Conservation (phyloP, 2,888 invertebrate genomes). For the Caenorhabditis angaria region DNA sequence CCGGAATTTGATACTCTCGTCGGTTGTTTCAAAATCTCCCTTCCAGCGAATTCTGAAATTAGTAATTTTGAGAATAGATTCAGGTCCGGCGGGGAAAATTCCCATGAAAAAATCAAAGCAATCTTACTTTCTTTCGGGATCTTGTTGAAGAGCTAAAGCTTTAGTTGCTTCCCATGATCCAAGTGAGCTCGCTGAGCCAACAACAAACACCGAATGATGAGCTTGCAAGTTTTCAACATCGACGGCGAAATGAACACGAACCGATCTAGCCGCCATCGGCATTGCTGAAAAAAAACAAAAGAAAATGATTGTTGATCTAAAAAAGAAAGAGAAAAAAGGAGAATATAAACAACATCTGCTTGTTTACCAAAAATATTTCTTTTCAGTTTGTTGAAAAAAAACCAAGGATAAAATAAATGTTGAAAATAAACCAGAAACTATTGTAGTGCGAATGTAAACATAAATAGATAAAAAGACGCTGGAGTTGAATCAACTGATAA, state of each 20-base stretch:
- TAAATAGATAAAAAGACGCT: too few relatives aligned
- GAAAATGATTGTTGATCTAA: neutral
- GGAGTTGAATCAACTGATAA: too few relatives aligned
- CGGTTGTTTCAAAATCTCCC: slow-evolving; percentile 54
- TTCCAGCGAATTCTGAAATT: slow-evolving; percentile 55
- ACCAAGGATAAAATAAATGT: neutral
- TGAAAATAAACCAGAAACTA: neutral
- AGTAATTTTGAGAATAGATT: neutral
- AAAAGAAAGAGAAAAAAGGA: neutral
- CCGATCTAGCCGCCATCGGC: slow-evolving; percentile 39
- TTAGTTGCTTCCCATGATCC: slow-evolving; percentile 63
- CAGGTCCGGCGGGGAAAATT: neutral
- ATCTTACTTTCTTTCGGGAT: slow-evolving; percentile 33
- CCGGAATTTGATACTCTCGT: slow-evolving; percentile 62
- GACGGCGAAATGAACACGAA: slow-evolving; percentile 64
- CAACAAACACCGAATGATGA: slow-evolving; percentile 64
- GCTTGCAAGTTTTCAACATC: slow-evolving; percentile 52
- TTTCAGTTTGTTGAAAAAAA: slow-evolving; percentile 1
- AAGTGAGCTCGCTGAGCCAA: slow-evolving; percentile 57
- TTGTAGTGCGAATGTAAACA: too few relatives aligned
- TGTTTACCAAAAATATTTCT: neutral
- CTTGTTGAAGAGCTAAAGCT: slow-evolving; percentile 56
- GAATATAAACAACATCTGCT: slow-evolving; percentile 1
- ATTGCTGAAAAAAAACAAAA: slow-evolving; percentile 28
- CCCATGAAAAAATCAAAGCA: neutral